phyloP scores from a whole-genome alignment of 2,888 invertebrate genomes.

The Ormyrus nitidulus region DNA sequence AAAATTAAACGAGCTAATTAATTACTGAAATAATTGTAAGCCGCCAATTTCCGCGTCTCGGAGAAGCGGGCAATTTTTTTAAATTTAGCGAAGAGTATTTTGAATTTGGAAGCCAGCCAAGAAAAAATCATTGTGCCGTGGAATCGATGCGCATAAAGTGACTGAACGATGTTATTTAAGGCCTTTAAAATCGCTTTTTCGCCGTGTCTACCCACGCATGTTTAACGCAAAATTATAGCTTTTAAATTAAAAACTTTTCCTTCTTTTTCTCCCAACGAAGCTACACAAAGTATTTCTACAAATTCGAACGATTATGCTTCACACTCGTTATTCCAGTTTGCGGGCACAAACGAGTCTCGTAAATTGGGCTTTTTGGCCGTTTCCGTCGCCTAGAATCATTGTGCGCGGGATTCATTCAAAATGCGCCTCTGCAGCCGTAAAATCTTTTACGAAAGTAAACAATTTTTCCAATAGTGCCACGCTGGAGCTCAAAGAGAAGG shows the following conservation, averaged over 20 bases:
- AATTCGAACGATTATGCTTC: constrained; percentile 24
- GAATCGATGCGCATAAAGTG: constrained; percentile 43
- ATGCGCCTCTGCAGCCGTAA: constrained; percentile 17
- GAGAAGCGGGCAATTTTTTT: constrained; percentile 35
- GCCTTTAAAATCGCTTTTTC: constrained; percentile 51
- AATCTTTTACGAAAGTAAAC: constrained; percentile 22
- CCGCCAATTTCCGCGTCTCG: neutral
- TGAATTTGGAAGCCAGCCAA: constrained; percentile 27
- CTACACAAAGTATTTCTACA: constrained; percentile 49
- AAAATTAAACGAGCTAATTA: constrained; percentile 25
- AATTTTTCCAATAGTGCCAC: constrained; percentile 36
- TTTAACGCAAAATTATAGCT: constrained; percentile 51
- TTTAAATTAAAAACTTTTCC: constrained; percentile 42
- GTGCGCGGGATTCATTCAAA: constrained; percentile 27
- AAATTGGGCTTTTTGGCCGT: constrained; percentile 41
- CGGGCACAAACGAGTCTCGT: constrained; percentile 21
- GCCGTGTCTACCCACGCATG: constrained; percentile 52
- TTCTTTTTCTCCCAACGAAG: neutral
- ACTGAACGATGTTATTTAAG: constrained; percentile 36
- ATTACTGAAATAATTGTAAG: constrained; percentile 14
- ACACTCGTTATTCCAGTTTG: constrained; percentile 44
- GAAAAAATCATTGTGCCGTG: constrained; percentile 27
- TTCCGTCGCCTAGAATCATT: constrained; percentile 31
- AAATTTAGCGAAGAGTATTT: constrained; percentile 62
- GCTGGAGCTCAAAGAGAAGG: constrained; percentile 56